Conservation (phyloP, 2,888 invertebrate species). For the Brachycybe producta region DNA sequence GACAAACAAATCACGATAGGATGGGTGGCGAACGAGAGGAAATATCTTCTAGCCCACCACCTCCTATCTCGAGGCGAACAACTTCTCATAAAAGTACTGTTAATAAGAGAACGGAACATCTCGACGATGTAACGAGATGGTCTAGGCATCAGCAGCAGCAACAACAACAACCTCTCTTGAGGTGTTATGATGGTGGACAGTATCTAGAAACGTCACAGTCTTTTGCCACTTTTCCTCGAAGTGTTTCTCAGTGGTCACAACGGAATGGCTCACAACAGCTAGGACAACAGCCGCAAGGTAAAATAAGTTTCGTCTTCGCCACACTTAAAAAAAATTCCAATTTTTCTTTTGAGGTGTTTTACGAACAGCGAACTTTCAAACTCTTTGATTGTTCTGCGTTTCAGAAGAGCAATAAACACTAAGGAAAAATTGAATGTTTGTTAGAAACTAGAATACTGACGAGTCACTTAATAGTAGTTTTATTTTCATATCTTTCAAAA, state of each 20-base stretch:
- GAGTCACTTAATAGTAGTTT: too few species aligned
- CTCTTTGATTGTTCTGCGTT: too few species aligned
- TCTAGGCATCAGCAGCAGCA: not conserved
- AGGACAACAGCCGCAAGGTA: slow-evolving; percentile 18
- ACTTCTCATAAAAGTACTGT: too few species aligned
- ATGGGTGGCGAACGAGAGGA: not conserved
- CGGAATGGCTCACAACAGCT: slow-evolving; percentile 14
- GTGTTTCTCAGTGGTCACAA: slow-evolving; percentile 11
- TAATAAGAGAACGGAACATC: too few species aligned
- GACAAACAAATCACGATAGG: slow-evolving; percentile 21
- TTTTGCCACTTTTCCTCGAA: slow-evolving; percentile 20
- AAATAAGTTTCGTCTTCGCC: not conserved
- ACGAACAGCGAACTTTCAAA: too few species aligned
- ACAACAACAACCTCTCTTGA: not conserved
- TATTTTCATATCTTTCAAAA: too few species aligned
- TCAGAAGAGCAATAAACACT: too few species aligned
- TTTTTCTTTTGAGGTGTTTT: too few species aligned
- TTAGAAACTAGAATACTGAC: too few species aligned
- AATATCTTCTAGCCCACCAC: not conserved
- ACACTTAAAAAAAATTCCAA: too few species aligned
- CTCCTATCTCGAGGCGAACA: not conserved
- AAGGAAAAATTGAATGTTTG: too few species aligned
- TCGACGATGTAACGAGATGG: slow-evolving; percentile 10
- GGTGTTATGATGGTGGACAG: not conserved
- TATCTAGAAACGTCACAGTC: slow-evolving; percentile 3